phyloP scores from a whole-genome alignment of 2,888 invertebrate genomes.

The Trichogramma dendrolimi region DNA sequence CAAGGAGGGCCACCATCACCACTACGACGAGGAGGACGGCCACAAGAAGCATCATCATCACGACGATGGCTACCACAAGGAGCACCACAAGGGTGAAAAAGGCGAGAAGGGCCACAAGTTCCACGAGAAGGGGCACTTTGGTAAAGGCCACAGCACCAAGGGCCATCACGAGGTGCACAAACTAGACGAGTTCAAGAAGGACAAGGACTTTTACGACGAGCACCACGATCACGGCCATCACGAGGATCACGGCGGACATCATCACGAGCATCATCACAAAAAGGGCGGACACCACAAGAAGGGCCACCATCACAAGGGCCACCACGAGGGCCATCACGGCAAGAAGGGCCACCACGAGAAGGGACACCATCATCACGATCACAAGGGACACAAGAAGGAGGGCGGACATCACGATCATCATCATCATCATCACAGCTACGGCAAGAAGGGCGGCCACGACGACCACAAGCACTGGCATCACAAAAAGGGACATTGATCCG shows the following conservation, averaged over 20 bases:
- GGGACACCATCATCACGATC: conserved; percentile 74
- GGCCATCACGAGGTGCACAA: conserved; percentile 84
- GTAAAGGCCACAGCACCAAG: conserved; percentile 81
- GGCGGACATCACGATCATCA: conserved; percentile 75
- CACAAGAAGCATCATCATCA: conserved; percentile 65
- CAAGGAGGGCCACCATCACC: conserved; percentile 63
- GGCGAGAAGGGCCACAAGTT: conserved; percentile 66
- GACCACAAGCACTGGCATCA: conserved; percentile 77
- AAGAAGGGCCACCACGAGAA: conserved; percentile 78
- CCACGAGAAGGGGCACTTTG: conserved; percentile 69
- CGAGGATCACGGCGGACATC: conserved; percentile 75
- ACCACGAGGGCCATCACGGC: conserved; percentile 73
- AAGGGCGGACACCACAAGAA: conserved; percentile 78
- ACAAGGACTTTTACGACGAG: conserved; percentile 82
- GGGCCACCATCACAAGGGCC: conserved; percentile 73
- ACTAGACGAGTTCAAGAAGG: conserved; percentile 79
- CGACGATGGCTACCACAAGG: conserved; percentile 62
- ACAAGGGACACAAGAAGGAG: conserved; percentile 74
- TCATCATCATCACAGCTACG: conserved; percentile 69
- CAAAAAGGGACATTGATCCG: conserved; percentile 51
- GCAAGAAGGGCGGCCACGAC: conserved; percentile 75
- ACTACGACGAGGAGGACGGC: conserved; percentile 62
- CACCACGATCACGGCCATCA: conserved; percentile 78
- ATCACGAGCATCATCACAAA: conserved; percentile 76
- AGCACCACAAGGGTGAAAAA: conserved; percentile 64